Percentiles rank a stretch among this genome's conserved stretches.
Conservation (phyloP, 2,888 invertebrate species). For the Gymnoscelis rufifasciata region DNA sequence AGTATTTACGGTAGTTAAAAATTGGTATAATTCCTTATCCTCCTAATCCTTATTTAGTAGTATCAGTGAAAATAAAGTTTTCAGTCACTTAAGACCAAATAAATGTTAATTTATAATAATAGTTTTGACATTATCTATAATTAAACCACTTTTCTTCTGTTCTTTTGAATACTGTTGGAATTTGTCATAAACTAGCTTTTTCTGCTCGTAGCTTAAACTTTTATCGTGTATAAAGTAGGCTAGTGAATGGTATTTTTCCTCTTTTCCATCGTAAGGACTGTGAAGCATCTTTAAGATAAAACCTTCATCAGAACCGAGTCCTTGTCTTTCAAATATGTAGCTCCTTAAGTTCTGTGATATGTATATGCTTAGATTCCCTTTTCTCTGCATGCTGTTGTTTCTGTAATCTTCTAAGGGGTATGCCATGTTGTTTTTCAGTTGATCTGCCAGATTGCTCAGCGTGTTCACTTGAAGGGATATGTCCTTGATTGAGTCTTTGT, state of each 20-base stretch:
- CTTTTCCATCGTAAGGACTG: not conserved
- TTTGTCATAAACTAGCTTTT: constrained; percentile 4
- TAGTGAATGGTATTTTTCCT: constrained; percentile 5
- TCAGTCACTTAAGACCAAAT: too few species aligned
- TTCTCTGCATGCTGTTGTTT: constrained; percentile 29
- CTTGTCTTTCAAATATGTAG: constrained; percentile 34
- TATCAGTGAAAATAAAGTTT: too few species aligned
- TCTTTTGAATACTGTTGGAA: not conserved
- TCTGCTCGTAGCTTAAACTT: constrained; percentile 5
- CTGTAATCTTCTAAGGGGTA: constrained; percentile 34
- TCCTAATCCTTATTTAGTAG: too few species aligned
- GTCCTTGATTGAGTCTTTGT: not conserved
- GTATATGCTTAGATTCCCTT: constrained; percentile 38
- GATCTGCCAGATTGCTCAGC: constrained; percentile 4
- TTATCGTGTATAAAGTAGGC: constrained; percentile 15
- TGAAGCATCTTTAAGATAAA: constrained; percentile 35
- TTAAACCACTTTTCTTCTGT: not conserved
- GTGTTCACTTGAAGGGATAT: constrained; percentile 2
- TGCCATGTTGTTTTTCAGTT: constrained; percentile 15
- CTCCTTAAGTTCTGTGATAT: constrained; percentile 40
- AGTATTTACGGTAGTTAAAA: too few species aligned
- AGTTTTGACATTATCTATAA: not conserved
- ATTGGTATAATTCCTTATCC: too few species aligned
- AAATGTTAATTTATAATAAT: too few species aligned
- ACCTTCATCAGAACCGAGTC: constrained; percentile 38